A percentile compares a stretch with the other conserved stretches of the same genome.
Conservation (phyloP, 2,797 vertebrate genomes). For the Poeciliopsis presidionis region DNA sequence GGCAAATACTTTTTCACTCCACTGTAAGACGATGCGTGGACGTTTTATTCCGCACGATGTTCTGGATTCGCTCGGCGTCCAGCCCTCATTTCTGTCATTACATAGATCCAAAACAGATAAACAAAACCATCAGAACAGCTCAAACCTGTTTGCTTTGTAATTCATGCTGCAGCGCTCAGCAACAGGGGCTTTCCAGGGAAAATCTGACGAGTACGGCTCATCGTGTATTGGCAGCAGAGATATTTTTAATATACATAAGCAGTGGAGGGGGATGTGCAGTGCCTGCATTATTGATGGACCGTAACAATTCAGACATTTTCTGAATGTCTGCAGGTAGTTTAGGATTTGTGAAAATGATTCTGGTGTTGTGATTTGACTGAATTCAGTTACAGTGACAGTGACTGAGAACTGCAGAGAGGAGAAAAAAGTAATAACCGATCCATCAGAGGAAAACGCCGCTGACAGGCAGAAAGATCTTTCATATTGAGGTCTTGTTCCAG, state of each 20-base stretch:
- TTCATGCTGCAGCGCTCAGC: slow-evolving; percentile 21
- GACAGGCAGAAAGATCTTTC: slow-evolving; percentile 54
- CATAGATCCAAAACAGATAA: slow-evolving; percentile 26
- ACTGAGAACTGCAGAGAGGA: slow-evolving; percentile 7
- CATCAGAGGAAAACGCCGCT: slow-evolving; percentile 50
- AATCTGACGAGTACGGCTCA: slow-evolving; percentile 9
- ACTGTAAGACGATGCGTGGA: slow-evolving; percentile 6
- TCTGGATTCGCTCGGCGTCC: slow-evolving; percentile 38
- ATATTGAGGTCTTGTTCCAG: slow-evolving; percentile 39
- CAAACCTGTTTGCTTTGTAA: slow-evolving; percentile 24
- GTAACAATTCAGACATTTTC: slow-evolving; percentile 8
- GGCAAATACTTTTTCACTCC: background rate
- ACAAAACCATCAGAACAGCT: slow-evolving; percentile 39
- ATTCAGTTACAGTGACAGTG: slow-evolving; percentile 5
- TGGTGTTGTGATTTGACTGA: slow-evolving; percentile 3
- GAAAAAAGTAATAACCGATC: slow-evolving; percentile 14
- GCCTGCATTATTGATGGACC: background rate
- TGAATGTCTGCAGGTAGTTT: slow-evolving; percentile 3
- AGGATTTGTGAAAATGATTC: slow-evolving; percentile 10
- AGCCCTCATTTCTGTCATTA: slow-evolving; percentile 47
- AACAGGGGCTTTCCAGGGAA: slow-evolving; percentile 41
- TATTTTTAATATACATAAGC: slow-evolving; percentile 17
- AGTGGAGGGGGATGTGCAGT: slow-evolving; percentile 9
- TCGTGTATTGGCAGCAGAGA: slow-evolving; percentile 23
- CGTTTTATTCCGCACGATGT: slow-evolving; percentile 20